Base-by-base conservation (phyloP, 2,113 vertebrate genomes). In the Tiliqua scincoides region DNA sequence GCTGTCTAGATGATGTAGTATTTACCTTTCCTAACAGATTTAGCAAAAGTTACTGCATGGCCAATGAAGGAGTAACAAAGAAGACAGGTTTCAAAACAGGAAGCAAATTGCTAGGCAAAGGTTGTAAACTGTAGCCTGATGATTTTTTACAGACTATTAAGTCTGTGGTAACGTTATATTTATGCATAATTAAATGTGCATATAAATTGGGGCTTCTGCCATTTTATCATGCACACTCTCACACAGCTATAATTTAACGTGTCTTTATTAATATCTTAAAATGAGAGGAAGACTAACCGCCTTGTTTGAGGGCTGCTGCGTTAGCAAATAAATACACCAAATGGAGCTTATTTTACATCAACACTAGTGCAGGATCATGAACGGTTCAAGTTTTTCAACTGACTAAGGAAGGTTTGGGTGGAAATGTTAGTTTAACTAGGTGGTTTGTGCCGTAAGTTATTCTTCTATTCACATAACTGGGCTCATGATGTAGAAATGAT, bases 131-230 rank as follows among this genome's bases (percentile, higher is more conserved):
- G 40, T 73, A 57, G 72, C 54, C 3, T 78, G 91, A 2, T 27
- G 83, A 25, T 78, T 83, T 87, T 89, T 71, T 80, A 0, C 65
- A 89, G 18, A 11, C 61, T 88, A n/a, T 2, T 74, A 91, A 76
- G 23, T 72, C 6, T 70, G 81, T 52, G 79, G 70, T 71, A 61
- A 20, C 89, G 61, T 77, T 61, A 77, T 30, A 83, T 84, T 80
- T 89, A 54, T 65, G 77, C 48, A 76, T 89, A 89, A 89, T 76
- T 23, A 93, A 48, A 78, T 85, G 40, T 82, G 57, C 54, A 76
- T 76, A 68, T 88, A 84, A 71, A 89, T 30, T 71, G 30, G 10
- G 83, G 21, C 30, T 89, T 82, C 70, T 89, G 12, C 74, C 85
- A n/a, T 74, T 37, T 74, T 21, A 4, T 90, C 67, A 85, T 43